Conservation (phyloP, 2,113 vertebrate species). For the Dolichallabes microphthalmus region DNA sequence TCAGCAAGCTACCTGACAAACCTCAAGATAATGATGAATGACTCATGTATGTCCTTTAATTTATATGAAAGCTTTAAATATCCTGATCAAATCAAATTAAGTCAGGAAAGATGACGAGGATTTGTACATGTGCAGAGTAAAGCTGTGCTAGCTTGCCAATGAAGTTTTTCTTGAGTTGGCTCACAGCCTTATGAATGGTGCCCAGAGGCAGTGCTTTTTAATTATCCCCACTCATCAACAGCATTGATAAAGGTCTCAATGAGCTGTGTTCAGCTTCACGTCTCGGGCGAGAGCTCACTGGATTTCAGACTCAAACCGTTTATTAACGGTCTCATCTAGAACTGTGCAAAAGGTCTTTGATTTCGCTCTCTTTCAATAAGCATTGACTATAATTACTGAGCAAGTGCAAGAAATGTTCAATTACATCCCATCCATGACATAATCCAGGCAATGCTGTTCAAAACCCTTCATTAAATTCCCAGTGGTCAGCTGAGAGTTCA, state of each 20-base stretch:
- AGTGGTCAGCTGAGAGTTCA: neutral
- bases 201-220: conserved; percentile 7
- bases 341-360: neutral
- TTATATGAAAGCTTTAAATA: neutral
- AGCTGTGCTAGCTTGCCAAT: neutral
- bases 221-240: conserved; percentile 14
- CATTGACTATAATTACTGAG: neutral
- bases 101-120: neutral
- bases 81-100: conserved; percentile 8
- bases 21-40: neutral
- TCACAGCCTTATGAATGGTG: conserved; percentile 5
- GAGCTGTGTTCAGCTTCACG: neutral
- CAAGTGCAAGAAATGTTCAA: neutral
- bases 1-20: neutral
- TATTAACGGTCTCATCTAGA: neutral
- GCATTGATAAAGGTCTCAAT: neutral
- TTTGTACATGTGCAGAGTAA: neutral
- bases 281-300: neutral
- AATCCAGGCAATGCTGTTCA: neutral
- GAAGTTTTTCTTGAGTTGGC: neutral
- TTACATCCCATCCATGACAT: neutral
- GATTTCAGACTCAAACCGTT: neutral
- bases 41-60: neutral
- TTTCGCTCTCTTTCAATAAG: neutral
- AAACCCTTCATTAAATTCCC: neutral